Evolutionary conservation across 2,888 invertebrate species (phyloP), one percentile per base, ranked within the genome.

Genomic region (Anaspis maculata): DNA sequence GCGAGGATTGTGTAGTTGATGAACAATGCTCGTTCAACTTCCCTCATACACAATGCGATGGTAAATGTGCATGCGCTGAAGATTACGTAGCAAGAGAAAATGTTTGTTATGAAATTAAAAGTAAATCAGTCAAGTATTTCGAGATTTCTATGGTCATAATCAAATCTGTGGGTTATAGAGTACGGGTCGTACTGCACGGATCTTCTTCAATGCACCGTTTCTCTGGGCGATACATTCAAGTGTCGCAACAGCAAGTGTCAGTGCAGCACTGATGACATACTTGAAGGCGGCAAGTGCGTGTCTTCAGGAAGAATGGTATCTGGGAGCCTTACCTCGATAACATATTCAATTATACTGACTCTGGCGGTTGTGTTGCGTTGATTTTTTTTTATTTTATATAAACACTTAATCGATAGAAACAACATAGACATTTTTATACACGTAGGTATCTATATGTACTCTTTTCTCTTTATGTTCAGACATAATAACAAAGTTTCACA

Each of bases 161-260:
- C n/a, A n/a, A n/a, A n/a, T n/a, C n/a, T n/a, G n/a, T n/a, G n/a
- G n/a, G n/a, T 39, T 50, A 49, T 36, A 52, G 52, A 31, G 13
- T 47, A 45, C 38, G 46, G 45, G 3, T 45, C 47, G 13, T 42
- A 48, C 14, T 54, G 54, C 36, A 42, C 46, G 15, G 49, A 42
- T 13, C 25, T 30, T 19, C 15, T 29, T 4, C 42, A 53, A 11
- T 54, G 54, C 34, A 47, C 49, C 1, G 21, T 36, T 13, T 44
- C 45, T 7, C 29, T 50, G 21, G 48, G 48, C 23, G 42, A 46
- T 4, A 39, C 42, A 13, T 46, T 50, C 19, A 32, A 41, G 30
- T 54, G 54, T 37, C 42, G 52, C 26, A 54, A 52, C 19, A 48
- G 42, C 32, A 33, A 43, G 30, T 54, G 54, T 30, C 50, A 52